Percentiles rank a stretch among this genome's conserved stretches.
phyloP scores from a whole-genome alignment of 2,797 vertebrate genomes.

The Pampus argenteus region DNA sequence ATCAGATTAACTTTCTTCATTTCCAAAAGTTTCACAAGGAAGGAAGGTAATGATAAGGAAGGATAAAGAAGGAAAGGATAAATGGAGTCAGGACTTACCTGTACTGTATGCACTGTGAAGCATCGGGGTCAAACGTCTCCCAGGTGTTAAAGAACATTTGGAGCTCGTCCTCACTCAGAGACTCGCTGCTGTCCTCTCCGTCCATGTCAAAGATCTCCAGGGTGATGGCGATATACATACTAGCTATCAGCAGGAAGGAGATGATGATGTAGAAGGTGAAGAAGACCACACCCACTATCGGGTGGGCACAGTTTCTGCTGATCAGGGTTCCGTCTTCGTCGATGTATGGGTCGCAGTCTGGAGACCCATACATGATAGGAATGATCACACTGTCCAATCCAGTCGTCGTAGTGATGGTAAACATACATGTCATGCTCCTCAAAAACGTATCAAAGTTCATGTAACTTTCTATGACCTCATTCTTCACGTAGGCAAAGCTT shows the following conservation, averaged over 20 bases:
- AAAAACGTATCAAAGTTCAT: conserved; percentile 96
- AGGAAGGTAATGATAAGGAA: too few species aligned
- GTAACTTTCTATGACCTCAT: too few species aligned
- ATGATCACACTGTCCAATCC: conserved; percentile 94
- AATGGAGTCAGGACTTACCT: conserved; percentile 49
- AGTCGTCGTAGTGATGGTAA: conserved; percentile 94
- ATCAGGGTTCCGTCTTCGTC: conserved; percentile 89
- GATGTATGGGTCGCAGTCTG: conserved; percentile 89
- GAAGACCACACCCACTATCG: conserved; percentile 90
- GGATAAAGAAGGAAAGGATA: too few species aligned
- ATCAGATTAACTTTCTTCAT: too few species aligned
- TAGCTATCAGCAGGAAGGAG: conserved; percentile 94
- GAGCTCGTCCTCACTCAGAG: conserved; percentile 93
- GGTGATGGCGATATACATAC: conserved; percentile 98
- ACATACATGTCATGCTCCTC: conserved; percentile 96
- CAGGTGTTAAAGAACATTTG: conserved; percentile 98
- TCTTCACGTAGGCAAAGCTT: conserved; percentile 94
- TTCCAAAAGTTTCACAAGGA: too few species aligned
- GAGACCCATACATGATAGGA: conserved; percentile 90
- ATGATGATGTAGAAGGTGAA: conserved; percentile 96
- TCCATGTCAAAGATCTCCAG: conserved; percentile 97
- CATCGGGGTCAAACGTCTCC: conserved; percentile 95
- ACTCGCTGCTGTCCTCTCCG: conserved; percentile 92
- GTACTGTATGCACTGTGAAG: conserved; percentile 93
- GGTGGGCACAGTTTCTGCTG: conserved; percentile 90